These are phyloP conservation scores for Epizoanthus stellaris DNA, from an alignment of 92 coral and sea anemone species.

Conservation along the genomic window DNA sequence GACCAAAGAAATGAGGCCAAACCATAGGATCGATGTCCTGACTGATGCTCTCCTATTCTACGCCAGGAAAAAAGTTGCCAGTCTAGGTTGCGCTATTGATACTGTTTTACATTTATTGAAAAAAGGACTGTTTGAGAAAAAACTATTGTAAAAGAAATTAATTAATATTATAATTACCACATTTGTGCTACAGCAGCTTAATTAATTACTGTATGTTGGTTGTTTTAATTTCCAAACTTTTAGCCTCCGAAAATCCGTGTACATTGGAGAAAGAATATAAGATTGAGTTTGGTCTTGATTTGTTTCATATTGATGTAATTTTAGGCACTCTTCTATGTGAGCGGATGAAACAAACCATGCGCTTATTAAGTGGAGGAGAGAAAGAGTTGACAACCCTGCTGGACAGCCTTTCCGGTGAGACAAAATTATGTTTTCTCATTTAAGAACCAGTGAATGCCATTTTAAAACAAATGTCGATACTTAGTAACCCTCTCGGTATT, in stretches of 20 bases:
- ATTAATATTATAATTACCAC: too few species aligned
- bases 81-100: neutral
- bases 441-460: too few species aligned
- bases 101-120: neutral
- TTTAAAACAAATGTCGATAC: too few species aligned
- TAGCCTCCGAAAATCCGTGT: too few species aligned
- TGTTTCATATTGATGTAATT: neutral
- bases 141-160: neutral
- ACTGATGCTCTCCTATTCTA: slow-evolving; percentile 20
- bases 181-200: too few species aligned
- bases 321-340: slow-evolving; percentile 8
- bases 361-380: neutral
- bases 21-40: slow-evolving; percentile 40
- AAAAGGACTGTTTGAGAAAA: neutral
- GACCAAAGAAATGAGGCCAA: slow-evolving; percentile 51
- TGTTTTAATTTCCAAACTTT: neutral
- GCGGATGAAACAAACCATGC: slow-evolving; percentile 11
- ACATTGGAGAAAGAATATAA: too few species aligned
- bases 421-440: too few species aligned
- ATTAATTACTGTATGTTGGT: too few species aligned
- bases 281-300: too few species aligned
- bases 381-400: slow-evolving; percentile 7
- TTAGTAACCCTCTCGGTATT: too few species aligned
- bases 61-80: neutral
- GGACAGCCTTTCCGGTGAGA: slow-evolving; percentile 29